Conservation (phyloP, 1,140 invertebrate genomes). For the Drosophila baimaii region DNA sequence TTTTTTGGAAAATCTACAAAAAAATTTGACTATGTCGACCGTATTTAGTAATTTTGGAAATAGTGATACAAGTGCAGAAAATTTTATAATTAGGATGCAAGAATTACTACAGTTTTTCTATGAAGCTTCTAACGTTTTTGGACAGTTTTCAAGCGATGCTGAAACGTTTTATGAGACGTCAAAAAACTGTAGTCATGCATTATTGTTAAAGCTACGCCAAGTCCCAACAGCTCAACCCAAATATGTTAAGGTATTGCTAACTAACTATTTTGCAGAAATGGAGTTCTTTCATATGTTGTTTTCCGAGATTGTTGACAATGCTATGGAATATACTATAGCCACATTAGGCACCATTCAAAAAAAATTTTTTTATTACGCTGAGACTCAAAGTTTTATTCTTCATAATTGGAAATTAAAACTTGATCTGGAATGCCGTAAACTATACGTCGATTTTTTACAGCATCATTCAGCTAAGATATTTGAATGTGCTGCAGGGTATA, state of each 20-base stretch:
- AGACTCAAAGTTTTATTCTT: conserved; percentile 58
- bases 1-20: conserved; percentile 72
- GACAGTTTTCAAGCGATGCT: conserved; percentile 46
- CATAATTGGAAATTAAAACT: conserved; percentile 60
- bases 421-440: conserved; percentile 52
- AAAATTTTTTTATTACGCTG: conserved; percentile 62
- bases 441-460: conserved; percentile 71
- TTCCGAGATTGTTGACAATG: conserved; percentile 70
- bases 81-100: conserved; percentile 39
- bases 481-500: conserved; percentile 54
- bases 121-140: conserved; percentile 35
- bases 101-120: conserved; percentile 61
- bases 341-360: conserved; percentile 45
- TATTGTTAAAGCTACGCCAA: conserved; percentile 70
- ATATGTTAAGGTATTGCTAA: conserved; percentile 57
- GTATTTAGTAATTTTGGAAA: conserved; percentile 43
- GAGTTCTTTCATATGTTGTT: conserved; percentile 76
- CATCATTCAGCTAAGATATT: conserved; percentile 63
- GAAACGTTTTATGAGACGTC: conserved; percentile 56
- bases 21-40: conserved; percentile 68
- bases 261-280: conserved; percentile 79
- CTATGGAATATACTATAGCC: conserved; percentile 64
- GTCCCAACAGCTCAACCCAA: conserved; percentile 62
- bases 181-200: conserved; percentile 61
- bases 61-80: conserved; percentile 12